Base-by-base conservation (phyloP, 1,140 invertebrate species). In the Homarus americanus region DNA sequence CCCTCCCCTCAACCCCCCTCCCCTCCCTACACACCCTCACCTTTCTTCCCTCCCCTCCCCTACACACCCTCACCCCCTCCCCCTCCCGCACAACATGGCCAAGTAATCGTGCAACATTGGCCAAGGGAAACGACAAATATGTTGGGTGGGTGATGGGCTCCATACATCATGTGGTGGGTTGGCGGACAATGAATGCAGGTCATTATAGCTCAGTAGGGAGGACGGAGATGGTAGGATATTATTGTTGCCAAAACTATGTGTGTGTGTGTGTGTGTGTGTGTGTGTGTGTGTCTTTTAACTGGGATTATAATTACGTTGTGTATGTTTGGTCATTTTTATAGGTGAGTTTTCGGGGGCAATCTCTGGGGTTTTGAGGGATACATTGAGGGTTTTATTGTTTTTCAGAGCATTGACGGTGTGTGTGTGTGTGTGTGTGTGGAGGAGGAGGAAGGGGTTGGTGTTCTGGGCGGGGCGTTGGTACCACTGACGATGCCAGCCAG, bases 231-330 rank as follows among this genome's bases (percentile, higher is more conserved):
- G 40, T 34, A 34, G 49, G 83, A 75, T 76, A 86, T 86, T 72
- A 75, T 75, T 73, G 83, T 86, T 86, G 83, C 83, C 82, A 41
- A 73, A 85, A 85, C 69, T 83, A 34, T 83, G 28, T 34, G 9
- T n/a, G 32, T 82, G n/a, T n/a, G n/a, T n/a, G n/a, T n/a, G n/a
- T n/a, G n/a, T n/a, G n/a, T n/a, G n/a, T n/a, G n/a, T n/a, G n/a
- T n/a, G n/a, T n/a, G n/a, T n/a, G n/a, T n/a, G n/a, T n/a, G n/a
- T n/a, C n/a, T n/a, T n/a, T n/a, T n/a, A n/a, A n/a, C n/a, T n/a
- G n/a, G n/a, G n/a, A n/a, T n/a, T n/a, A n/a, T n/a, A n/a, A n/a
- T n/a, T n/a, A n/a, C n/a, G n/a, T n/a, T n/a, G n/a, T n/a, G n/a
- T n/a, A n/a, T n/a, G n/a, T n/a, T n/a, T n/a, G n/a, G n/a, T n/a